Percentiles rank a stretch among this genome's conserved stretches.
Evolutionary conservation across 2,888 invertebrate genomes (phyloP).

Genomic region (Glyphotaelius pellucidus): DNA sequence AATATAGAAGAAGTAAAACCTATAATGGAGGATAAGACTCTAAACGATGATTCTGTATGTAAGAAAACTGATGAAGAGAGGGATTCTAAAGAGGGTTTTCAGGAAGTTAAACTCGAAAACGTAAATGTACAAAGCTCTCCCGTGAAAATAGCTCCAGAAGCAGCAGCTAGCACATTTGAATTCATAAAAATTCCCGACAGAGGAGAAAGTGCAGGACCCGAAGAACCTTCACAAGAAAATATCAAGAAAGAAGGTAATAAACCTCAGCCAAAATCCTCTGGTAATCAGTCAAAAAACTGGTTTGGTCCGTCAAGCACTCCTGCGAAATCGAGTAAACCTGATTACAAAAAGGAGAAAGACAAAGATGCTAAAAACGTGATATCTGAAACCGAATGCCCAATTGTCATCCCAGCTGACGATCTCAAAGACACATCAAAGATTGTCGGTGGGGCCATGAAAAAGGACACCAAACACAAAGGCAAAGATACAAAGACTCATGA

Average conservation of each 20-base stretch:
- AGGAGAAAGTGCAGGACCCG: neutral
- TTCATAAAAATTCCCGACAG: constrained; percentile 57
- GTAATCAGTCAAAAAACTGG: constrained; percentile 75
- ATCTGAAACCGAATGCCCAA: constrained; percentile 35
- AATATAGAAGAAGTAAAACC: constrained; percentile 7
- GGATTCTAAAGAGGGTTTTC: neutral
- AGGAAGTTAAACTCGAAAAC: constrained; percentile 36
- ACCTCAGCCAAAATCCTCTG: constrained; percentile 55
- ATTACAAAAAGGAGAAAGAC: constrained; percentile 76
- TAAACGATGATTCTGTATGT: neutral
- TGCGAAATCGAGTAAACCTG: constrained; percentile 77
- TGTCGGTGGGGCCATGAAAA: constrained; percentile 68
- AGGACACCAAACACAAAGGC: constrained; percentile 68
- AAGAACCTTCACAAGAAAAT: neutral
- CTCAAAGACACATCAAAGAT: neutral
- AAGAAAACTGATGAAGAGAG: neutral
- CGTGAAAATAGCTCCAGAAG: neutral
- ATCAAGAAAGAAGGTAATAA: constrained; percentile 46
- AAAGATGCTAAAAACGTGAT: constrained; percentile 68
- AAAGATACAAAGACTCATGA: constrained; percentile 68
- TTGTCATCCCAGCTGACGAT: neutral
- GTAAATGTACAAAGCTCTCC: neutral
- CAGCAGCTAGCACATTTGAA: constrained; percentile 54
- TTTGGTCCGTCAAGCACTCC: constrained; percentile 76
- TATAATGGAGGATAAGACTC: neutral